Evolutionary conservation across 2,888 invertebrate genomes (phyloP).

Genomic region (Caenorhabditis japonica): DNA sequence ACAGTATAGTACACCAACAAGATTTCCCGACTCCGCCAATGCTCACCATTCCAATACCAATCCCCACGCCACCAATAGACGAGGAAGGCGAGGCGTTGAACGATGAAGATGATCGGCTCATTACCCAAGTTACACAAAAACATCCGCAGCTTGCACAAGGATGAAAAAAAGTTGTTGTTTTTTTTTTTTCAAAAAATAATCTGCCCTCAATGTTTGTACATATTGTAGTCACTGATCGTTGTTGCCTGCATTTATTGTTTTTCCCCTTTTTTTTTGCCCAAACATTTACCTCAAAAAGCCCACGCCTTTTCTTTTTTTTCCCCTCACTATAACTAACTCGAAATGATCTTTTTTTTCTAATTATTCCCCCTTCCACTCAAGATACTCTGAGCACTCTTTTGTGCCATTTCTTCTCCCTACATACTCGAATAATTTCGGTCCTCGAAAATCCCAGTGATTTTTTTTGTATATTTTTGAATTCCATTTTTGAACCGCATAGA

Average conservation of each 20-base stretch:
- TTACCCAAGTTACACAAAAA: constrained; percentile 38
- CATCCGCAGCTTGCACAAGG: constrained; percentile 38
- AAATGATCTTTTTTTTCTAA: constrained; percentile 41
- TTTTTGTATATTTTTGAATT: no score
- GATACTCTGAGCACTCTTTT: constrained; percentile 24
- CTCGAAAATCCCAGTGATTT: no score
- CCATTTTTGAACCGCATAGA: no score
- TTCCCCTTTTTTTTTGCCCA: constrained; percentile 4
- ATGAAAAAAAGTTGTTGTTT: no score
- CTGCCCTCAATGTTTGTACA: constrained; percentile 37
- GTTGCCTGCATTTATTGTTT: neutral
- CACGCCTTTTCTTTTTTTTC: constrained; percentile 19
- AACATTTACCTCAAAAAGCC: constrained; percentile 29
- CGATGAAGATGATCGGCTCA: constrained; percentile 21
- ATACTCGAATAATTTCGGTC: no score
- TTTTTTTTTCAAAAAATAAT: neutral
- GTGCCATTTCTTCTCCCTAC: constrained; percentile 27
- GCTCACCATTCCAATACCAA: constrained; percentile 1
- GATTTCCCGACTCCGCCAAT: constrained; percentile 15
- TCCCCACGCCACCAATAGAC: neutral
- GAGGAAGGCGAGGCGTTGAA: constrained; percentile 2
- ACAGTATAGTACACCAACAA: constrained; percentile 30
- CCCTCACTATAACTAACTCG: constrained; percentile 14
- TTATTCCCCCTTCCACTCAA: constrained; percentile 13
- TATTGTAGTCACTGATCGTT: constrained; percentile 29